A percentile compares a stretch with the other conserved stretches of the same genome.
Evolutionary conservation across 2,888 invertebrate genomes (phyloP).

Genomic region (Pelosia muscerda): DNA sequence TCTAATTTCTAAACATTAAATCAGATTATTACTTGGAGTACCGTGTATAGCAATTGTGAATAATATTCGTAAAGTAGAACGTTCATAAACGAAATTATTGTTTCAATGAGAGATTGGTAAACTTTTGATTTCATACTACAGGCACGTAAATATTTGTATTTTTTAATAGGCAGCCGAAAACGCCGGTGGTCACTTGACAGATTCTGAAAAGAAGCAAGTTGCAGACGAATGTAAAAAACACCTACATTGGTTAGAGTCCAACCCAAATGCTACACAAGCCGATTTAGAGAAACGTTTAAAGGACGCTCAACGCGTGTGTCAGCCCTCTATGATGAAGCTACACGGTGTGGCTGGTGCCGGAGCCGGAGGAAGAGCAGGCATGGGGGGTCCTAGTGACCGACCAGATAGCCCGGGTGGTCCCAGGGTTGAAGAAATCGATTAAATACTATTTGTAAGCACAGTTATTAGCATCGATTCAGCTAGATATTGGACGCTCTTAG

Average conservation of each 20-base stretch:
- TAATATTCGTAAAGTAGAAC: neutral
- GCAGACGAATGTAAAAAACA: constrained; percentile 90
- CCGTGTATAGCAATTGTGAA: neutral
- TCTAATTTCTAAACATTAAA: too few relatives aligned
- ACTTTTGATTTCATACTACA: neutral
- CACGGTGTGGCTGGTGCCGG: constrained; percentile 83
- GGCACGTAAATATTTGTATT: neutral
- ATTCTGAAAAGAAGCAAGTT: constrained; percentile 90
- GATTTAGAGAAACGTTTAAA: constrained; percentile 93
- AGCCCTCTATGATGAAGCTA: constrained; percentile 94
- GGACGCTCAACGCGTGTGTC: constrained; percentile 91
- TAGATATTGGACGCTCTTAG: too few relatives aligned
- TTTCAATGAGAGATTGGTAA: neutral
- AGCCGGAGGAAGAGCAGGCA: neutral
- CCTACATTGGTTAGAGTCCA: constrained; percentile 93
- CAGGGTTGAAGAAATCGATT: constrained; percentile 91
- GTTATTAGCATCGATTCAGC: too few relatives aligned
- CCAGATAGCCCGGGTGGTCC: constrained; percentile 81
- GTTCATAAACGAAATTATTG: neutral
- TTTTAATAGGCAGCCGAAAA: constrained; percentile 87
- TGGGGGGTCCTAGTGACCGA: constrained; percentile 62
- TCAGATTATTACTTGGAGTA: too few relatives aligned
- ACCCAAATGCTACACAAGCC: constrained; percentile 91
- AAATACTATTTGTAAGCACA: constrained; percentile 12
- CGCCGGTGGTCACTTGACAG: constrained; percentile 89